Evolutionary conservation across 2,113 vertebrate species (phyloP).

Genomic region (Nettapus auritus): DNA sequence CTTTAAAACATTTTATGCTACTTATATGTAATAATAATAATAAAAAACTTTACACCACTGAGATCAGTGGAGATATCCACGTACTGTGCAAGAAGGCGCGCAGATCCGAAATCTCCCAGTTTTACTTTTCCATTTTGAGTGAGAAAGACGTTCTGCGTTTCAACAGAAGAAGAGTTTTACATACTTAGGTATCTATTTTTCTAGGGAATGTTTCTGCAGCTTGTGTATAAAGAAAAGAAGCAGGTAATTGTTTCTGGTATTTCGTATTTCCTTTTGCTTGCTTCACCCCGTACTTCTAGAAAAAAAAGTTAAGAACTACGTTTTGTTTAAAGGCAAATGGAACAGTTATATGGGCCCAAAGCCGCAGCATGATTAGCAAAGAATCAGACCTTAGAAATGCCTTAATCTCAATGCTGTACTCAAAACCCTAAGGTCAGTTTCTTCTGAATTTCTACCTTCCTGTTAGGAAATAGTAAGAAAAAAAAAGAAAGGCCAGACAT

Average conservation of each 20-base stretch:
- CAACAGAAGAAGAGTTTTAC: background rate
- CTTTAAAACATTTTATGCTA: background rate
- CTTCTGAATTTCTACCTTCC: background rate
- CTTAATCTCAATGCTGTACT: background rate
- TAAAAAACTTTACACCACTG: background rate
- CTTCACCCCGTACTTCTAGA: background rate
- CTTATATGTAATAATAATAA: background rate
- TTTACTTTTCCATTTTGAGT: slow-evolving; percentile 86
- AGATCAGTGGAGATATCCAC: background rate
- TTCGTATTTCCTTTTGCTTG: background rate
- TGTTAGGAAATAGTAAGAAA: background rate
- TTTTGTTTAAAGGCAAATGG: background rate
- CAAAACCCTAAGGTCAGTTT: background rate
- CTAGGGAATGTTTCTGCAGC: background rate
- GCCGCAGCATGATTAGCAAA: background rate
- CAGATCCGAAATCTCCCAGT: slow-evolving; percentile 95
- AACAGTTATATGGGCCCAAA: background rate
- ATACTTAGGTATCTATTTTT: background rate
- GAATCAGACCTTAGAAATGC: background rate
- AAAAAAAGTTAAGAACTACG: background rate
- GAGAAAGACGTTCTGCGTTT: slow-evolving; percentile 90
- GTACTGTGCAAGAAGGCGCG: slow-evolving; percentile 88
- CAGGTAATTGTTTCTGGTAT: background rate
- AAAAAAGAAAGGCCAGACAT: background rate
- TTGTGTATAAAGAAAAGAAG: background rate